Base-by-base conservation (phyloP, 2,797 vertebrate species). In the Spondyliosoma cantharus region DNA sequence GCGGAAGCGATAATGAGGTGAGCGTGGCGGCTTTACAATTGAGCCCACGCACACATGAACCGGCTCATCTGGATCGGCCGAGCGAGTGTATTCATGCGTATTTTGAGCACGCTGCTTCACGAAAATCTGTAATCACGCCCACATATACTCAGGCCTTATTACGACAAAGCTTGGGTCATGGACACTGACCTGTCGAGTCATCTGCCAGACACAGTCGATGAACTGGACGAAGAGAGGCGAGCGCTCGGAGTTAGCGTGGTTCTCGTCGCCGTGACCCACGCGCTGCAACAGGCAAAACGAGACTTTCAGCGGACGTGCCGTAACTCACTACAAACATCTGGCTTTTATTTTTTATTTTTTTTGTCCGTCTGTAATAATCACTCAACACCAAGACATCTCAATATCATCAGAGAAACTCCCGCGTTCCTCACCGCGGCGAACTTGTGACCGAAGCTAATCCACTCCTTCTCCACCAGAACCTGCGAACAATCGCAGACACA, bases 131-230 rank as follows among this genome's bases (percentile, higher is more conserved):
- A 6, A 37, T 7, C 49, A 16, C 7, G 2, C 11, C 6, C 8
- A 19, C 29, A 29, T 5, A 29, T 19, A 22, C 25, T n/a, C 20
- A 42, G 7, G 17, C 17, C 15, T 29, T 27, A 16, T 16, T 15
- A 15, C 5, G 3, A 20, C 14, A 43, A 1, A 29, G 16, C 27
- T 32, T 52, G 27, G 29, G 29, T 5, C 5, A 32, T 32, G 6
- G 32, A 37, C 4, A 16, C 83, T 45, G 1, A 92, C 93, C 91
- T 93, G 98, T 85, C 95, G 96, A 70, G 95, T 98, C 96, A 99
- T 98, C 91, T 99, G 98, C 98, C 98, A 99, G 57, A 99, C 97
- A 73, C 98, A 98, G 89, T 99, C 98, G 1, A 99, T 95, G 91
- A 99, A 99, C 93, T 99, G 98, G 80, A 98, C 94, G 68, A 99